Evolutionary conservation across 2,113 vertebrate species (phyloP), one percentile per base, ranked within the genome.

Genomic region (Hyla sarda): DNA sequence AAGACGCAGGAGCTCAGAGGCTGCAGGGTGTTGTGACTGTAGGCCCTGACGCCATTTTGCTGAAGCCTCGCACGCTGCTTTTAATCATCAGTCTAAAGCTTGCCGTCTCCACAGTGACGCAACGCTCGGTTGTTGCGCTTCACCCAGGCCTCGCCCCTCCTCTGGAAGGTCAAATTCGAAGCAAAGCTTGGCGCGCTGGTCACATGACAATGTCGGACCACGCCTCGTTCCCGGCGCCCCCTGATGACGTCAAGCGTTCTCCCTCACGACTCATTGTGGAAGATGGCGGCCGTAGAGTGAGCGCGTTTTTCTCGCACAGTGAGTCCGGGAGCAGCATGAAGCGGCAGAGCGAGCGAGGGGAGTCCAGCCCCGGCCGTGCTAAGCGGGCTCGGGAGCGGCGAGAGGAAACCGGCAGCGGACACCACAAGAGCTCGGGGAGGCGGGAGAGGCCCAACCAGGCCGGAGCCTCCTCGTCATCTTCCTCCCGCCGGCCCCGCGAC

Each of bases 181-280:
- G 45, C 23, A 14, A 23, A 9, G 9, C 30, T 56, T 28, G 45
- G 90, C 93, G 90, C 92, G 87, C 87, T 32, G 88, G 25, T 82
- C 80, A 82, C 80, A 28, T 82, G 62, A 28, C 60, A 3, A n/a
- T 37, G 77, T 58, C 50, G 28, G 54, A 25, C n/a, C 83, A 75
- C 89, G 77, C 90, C 89, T 87, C 87, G 88, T 83, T 71, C 82
- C 76, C 82, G 84, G 58, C 84, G 84, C 84, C 62, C 23, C 30
- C 62, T 79, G 84, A 85, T 85, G 84, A 85, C 84, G 62, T 62
- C 84, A 37, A 77, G 75, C 30, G 89, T 47, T 88, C 90, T 84
- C 91, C 89, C 89, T 91, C 90, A 90, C 90, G 92, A 92, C 96
- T 96, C 96, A 96, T 98, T 98, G 97, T 98, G 96, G 96, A 98